These are phyloP conservation scores for Pherbina coryleti DNA, from an alignment of 2,888 invertebrate species.

Conservation along the genomic window DNA sequence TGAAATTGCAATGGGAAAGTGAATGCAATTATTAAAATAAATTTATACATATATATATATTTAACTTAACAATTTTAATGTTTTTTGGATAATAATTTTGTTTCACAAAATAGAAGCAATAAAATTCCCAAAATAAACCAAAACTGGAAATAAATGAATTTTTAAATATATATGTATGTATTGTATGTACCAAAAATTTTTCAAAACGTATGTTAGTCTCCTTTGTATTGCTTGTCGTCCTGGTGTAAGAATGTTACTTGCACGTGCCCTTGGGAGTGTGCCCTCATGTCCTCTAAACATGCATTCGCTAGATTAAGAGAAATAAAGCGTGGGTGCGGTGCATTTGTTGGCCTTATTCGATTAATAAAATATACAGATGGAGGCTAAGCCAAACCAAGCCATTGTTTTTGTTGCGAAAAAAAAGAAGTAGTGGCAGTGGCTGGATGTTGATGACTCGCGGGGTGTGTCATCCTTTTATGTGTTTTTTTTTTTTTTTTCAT, in stretches of 20 bases:
- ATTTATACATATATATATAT: neutral
- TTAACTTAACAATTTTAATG: neutral
- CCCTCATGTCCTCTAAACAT: neutral
- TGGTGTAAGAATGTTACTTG: neutral
- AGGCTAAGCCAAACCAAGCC: neutral
- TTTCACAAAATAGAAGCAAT: neutral
- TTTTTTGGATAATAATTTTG: neutral
- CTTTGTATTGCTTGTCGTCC: neutral
- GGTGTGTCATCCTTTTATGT: conserved; percentile 15
- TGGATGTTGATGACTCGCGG: conserved; percentile 20
- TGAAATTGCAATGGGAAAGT: neutral
- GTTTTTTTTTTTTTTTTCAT: conserved; percentile 1
- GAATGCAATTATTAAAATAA: neutral
- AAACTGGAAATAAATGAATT: no score
- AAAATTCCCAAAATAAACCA: no score
- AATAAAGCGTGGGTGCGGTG: neutral
- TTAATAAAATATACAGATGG: conserved; percentile 32
- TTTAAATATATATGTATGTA: no score
- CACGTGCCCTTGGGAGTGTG: conserved; percentile 18
- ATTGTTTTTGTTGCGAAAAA: conserved; percentile 3
- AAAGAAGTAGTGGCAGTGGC: conserved; percentile 5
- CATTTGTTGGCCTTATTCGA: conserved; percentile 5
- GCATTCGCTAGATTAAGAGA: neutral
- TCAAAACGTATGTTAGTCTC: neutral
- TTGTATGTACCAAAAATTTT: neutral